Conservation (phyloP, 2,797 vertebrate species). For the Galagoides demidoff region DNA sequence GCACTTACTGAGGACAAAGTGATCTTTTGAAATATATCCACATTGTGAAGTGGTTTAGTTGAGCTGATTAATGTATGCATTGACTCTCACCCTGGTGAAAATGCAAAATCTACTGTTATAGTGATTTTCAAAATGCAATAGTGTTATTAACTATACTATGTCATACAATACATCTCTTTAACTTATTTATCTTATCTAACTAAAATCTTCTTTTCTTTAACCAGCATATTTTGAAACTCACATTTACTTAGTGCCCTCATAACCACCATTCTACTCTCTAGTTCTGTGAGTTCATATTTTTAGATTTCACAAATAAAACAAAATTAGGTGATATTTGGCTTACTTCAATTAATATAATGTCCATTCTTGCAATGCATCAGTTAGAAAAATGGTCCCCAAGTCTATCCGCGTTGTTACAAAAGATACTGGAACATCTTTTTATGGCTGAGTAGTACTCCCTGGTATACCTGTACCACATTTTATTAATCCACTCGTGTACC, state of each 20-base stretch:
- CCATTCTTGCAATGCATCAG: too few relatives aligned
- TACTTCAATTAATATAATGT: background rate
- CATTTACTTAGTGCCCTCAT: background rate
- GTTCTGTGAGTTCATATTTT: background rate
- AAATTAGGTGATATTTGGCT: background rate
- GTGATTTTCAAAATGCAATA: background rate
- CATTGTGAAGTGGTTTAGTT: background rate
- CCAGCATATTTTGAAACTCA: background rate
- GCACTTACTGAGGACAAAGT: background rate
- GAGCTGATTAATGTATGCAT: background rate
- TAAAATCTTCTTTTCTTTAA: background rate
- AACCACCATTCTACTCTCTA: background rate
- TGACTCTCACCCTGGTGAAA: background rate
- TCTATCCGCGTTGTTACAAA: background rate
- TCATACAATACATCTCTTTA: background rate
- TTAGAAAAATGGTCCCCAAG: background rate
- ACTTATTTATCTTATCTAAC: background rate
- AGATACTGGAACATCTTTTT: background rate
- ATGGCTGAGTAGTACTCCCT: background rate
- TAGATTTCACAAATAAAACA: background rate
- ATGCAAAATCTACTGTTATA: background rate
- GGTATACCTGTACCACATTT: background rate
- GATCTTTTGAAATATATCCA: background rate
- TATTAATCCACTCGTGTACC: background rate
- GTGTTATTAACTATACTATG: background rate